Evolutionary conservation across 2,113 vertebrate genomes (phyloP).

Genomic region (Garra rufa): DNA sequence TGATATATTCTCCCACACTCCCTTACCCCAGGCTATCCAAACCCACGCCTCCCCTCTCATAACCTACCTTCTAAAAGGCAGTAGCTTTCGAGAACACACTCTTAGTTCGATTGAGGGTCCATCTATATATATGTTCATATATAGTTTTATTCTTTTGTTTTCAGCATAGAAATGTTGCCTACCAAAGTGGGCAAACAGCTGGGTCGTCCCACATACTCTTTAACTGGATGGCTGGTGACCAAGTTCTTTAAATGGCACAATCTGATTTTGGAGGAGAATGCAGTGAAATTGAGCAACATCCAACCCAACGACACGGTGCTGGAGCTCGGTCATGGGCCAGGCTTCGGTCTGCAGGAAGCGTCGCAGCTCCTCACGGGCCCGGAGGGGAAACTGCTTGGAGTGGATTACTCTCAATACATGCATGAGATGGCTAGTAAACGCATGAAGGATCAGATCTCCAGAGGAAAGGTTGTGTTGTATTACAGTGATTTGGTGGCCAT

Average conservation of each 20-base stretch:
- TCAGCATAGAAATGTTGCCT: conserved; percentile 56
- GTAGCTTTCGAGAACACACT: too few relatives aligned
- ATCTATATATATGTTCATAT: too few relatives aligned
- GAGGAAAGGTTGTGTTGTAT: conserved; percentile 69
- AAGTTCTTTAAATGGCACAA: conserved; percentile 63
- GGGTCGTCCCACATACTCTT: conserved; percentile 64
- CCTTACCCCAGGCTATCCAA: too few relatives aligned
- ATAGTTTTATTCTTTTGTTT: too few relatives aligned
- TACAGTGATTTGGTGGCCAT: conserved; percentile 67
- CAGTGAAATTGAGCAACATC: conserved; percentile 68
- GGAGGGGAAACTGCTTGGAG: conserved; percentile 68
- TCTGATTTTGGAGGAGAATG: conserved; percentile 66
- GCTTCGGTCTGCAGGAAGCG: conserved; percentile 68
- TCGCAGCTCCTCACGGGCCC: conserved; percentile 63
- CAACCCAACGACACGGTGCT: conserved; percentile 69
- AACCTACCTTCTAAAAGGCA: too few relatives aligned
- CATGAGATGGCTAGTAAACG: conserved; percentile 67
- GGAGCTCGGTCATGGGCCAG: conserved; percentile 74
- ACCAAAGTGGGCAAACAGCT: conserved; percentile 66
- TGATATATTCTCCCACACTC: too few relatives aligned
- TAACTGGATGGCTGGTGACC: conserved; percentile 68
- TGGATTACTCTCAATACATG: conserved; percentile 77
- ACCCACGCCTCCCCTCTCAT: too few relatives aligned
- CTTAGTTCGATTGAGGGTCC: too few relatives aligned
- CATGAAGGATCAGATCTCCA: conserved; percentile 62